Evolutionary conservation across 2,113 vertebrate species (phyloP).

Genomic region (Boleophthalmus pectinirostris): DNA sequence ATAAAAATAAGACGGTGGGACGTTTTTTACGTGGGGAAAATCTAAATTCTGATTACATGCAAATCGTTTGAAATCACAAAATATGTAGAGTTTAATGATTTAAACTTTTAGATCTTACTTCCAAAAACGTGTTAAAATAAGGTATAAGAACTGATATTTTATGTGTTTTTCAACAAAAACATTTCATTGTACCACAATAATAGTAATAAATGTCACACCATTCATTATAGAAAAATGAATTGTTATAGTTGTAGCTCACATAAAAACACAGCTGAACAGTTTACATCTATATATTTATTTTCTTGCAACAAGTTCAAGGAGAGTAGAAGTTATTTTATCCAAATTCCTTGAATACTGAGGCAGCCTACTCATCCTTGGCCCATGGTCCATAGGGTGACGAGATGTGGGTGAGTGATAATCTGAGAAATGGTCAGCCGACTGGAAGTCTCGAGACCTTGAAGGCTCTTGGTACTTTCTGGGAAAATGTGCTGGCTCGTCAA

Average conservation of each 20-base stretch:
- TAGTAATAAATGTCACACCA: neutral
- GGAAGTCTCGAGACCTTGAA: slow-evolving; percentile 22
- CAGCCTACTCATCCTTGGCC: slow-evolving; percentile 20
- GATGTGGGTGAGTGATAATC: slow-evolving; percentile 39
- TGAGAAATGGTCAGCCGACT: slow-evolving; percentile 21
- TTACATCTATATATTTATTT: slow-evolving; percentile 41
- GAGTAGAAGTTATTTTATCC: slow-evolving; percentile 77
- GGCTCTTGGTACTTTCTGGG: slow-evolving; percentile 46
- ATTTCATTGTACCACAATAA: neutral
- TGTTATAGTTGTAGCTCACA: neutral
- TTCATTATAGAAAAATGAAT: neutral
- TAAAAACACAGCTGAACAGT: neutral
- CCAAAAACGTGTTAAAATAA: too few species aligned
- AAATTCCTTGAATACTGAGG: slow-evolving; percentile 61
- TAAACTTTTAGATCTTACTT: too few species aligned
- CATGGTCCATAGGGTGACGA: slow-evolving; percentile 32
- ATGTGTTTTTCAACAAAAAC: neutral
- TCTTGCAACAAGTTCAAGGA: slow-evolving; percentile 73
- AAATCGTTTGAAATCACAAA: neutral
- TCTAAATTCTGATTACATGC: neutral
- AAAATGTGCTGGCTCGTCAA: slow-evolving; percentile 34
- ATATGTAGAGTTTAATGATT: too few species aligned
- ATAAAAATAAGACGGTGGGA: too few species aligned
- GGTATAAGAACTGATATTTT: too few species aligned
- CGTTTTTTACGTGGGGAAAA: neutral